Evolutionary conservation across 2,888 invertebrate species (phyloP).

Genomic region (Capitulum mitella): DNA sequence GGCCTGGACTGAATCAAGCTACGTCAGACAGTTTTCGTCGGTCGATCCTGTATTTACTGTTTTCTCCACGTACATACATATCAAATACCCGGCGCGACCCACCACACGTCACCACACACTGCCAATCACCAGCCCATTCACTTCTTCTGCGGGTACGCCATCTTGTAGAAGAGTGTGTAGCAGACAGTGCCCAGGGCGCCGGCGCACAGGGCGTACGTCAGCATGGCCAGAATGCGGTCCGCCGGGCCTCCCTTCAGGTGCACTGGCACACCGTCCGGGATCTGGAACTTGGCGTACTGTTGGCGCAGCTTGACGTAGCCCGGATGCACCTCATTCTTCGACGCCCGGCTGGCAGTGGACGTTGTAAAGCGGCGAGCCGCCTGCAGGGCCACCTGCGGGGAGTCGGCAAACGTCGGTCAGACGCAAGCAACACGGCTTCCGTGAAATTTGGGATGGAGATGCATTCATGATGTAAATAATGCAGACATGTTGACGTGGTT

Average conservation of each 20-base stretch:
- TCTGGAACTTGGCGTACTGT: conserved; percentile 42
- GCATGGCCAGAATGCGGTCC: conserved; percentile 48
- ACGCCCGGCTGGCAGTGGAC: conserved; percentile 26
- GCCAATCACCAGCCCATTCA: background rate
- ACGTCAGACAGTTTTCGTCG: background rate
- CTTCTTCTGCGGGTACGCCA: conserved; percentile 39
- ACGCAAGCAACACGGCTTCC: too few relatives aligned
- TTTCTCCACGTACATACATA: background rate
- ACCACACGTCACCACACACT: background rate
- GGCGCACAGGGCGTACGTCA: conserved; percentile 43
- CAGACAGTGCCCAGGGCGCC: conserved; percentile 42
- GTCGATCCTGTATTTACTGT: background rate
- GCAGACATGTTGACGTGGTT: too few relatives aligned
- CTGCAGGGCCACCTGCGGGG: conserved; percentile 11
- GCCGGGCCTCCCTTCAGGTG: conserved; percentile 54
- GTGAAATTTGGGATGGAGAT: too few relatives aligned
- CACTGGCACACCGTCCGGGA: conserved; percentile 53
- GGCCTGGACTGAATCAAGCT: too few relatives aligned
- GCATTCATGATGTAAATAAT: too few relatives aligned
- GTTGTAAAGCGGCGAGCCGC: conserved; percentile 31
- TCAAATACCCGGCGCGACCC: background rate
- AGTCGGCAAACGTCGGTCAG: too few relatives aligned
- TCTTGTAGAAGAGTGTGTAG: conserved; percentile 39
- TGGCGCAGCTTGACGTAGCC: conserved; percentile 37
- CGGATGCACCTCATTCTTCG: conserved; percentile 32